These are phyloP conservation scores for Conops quadrifasciatus DNA, from an alignment of 2,888 invertebrate species.

Conservation along the genomic window DNA sequence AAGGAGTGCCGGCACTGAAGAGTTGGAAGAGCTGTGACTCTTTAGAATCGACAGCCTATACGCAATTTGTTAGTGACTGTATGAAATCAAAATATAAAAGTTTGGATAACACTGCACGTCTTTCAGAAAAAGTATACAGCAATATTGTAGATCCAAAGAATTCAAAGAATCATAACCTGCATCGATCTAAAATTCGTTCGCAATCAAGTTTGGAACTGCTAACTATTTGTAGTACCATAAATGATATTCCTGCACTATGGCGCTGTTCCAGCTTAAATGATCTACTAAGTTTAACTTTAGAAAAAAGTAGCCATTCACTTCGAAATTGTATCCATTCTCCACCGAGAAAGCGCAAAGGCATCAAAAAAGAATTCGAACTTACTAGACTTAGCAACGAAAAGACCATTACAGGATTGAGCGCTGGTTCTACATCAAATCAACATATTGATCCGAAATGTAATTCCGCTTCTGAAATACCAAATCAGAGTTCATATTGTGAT, in stretches of 20 bases:
- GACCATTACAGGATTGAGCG: too few relatives aligned
- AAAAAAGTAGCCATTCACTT: neutral
- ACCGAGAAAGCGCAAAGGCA: neutral
- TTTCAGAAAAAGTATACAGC: neutral
- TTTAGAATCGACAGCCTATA: constrained; percentile 1
- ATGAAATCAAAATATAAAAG: neutral
- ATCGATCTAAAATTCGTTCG: constrained; percentile 39
- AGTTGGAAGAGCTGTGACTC: neutral
- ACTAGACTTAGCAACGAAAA: too few relatives aligned
- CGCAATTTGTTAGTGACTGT: constrained; percentile 24
- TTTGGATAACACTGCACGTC: neutral
- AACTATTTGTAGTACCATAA: constrained; percentile 63
- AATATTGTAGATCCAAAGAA: neutral
- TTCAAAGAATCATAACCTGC: neutral
- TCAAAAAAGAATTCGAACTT: neutral
- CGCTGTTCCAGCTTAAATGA: constrained; percentile 59
- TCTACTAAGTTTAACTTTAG: constrained; percentile 6
- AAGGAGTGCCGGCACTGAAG: neutral
- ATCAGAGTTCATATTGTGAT: too few relatives aligned
- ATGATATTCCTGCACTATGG: constrained; percentile 70
- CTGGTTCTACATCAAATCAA: too few relatives aligned
- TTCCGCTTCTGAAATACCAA: too few relatives aligned
- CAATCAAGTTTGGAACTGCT: constrained; percentile 65
- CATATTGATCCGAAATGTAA: too few relatives aligned
- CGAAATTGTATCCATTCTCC: neutral